Evolutionary conservation across 53 echinoderm and acorn worm species (phyloP), one percentile per base, ranked within the genome.

Genomic region (Arbacia lixula): DNA sequence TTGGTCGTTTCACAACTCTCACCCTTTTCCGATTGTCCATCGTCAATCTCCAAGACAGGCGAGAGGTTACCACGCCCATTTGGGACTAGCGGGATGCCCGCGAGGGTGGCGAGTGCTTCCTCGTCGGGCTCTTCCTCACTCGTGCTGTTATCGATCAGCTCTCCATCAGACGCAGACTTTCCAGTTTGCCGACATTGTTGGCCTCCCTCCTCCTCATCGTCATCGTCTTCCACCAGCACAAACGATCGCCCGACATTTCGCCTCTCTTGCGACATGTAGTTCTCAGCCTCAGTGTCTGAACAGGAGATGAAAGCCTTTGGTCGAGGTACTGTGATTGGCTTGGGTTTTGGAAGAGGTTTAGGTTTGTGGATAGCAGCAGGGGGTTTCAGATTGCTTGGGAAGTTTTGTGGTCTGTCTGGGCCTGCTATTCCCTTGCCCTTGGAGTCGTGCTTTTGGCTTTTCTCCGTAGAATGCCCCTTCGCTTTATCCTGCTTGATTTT

Each of bases 101-200:
- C 82, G 6, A 81, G 61, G 61, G 82, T 49, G 28, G 82, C 63
- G 29, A 81, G 31, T 49, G 62, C 82, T 8, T 81, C 82, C 31
- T 63, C 82, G 63, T 81, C 82, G 43, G 82, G 82, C 39, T 81
- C 82, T 63, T 81, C 82, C 32, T 81, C 82, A 81, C 82, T 81
- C 17, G 62, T 81, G 49, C 82, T 81, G 42, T 81, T 81, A 33
- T 81, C 82, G n/a, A 39, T 63, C 82, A 81, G 42, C 82, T 81
- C 82, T 4, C 82, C 82, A 81, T 81, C 82, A 30, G 82, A 81
- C 3, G 82, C 82, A 46, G 82, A 61, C 64, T 63, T 81, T 10
- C 82, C 64, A 27, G 21, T 41, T 63, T 36, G 64, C 9, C 64
- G 28, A 43, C 46, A 19, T 33, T 81, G 46, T 5, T 43, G 32